Evolutionary conservation across 37 sponge, comb jelly and placozoan genomes (phyloP).

Genomic region (Lycopodina hypogea): DNA sequence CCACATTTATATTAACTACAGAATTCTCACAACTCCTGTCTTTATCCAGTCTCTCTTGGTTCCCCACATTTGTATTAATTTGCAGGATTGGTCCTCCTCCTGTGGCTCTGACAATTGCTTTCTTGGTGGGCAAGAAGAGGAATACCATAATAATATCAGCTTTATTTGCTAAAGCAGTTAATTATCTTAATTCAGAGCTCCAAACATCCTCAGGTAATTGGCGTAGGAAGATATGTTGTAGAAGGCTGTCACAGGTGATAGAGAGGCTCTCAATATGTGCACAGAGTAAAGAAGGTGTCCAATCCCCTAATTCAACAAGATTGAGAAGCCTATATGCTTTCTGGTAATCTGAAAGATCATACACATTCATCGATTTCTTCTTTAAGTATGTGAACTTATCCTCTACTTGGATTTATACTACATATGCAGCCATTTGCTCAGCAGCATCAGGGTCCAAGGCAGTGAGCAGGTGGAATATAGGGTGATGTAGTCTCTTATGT

Average conservation of each 20-base stretch:
- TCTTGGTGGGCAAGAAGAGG: background rate
- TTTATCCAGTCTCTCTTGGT: too few relatives aligned
- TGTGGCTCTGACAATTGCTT: too few relatives aligned
- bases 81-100: too few relatives aligned
- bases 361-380: background rate
- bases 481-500: background rate
- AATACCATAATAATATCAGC: background rate
- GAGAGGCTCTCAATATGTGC: background rate
- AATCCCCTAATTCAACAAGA: background rate
- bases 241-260: background rate
- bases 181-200: background rate
- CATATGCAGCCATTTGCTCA: background rate
- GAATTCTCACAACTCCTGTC: too few relatives aligned
- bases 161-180: background rate
- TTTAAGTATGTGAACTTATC: background rate
- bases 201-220: constrained; percentile 1
- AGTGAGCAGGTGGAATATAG: background rate
- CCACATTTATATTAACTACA: too few relatives aligned
- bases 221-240: background rate
- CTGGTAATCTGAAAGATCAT: background rate
- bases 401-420: background rate
- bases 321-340: background rate
- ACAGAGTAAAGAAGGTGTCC: constrained; percentile 3
- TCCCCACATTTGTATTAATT: too few relatives aligned
- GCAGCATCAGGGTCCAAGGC: background rate